These are phyloP conservation scores for Dendroctonus ponderosae DNA, from an alignment of 1,140 invertebrate genomes.

Conservation along the genomic window DNA sequence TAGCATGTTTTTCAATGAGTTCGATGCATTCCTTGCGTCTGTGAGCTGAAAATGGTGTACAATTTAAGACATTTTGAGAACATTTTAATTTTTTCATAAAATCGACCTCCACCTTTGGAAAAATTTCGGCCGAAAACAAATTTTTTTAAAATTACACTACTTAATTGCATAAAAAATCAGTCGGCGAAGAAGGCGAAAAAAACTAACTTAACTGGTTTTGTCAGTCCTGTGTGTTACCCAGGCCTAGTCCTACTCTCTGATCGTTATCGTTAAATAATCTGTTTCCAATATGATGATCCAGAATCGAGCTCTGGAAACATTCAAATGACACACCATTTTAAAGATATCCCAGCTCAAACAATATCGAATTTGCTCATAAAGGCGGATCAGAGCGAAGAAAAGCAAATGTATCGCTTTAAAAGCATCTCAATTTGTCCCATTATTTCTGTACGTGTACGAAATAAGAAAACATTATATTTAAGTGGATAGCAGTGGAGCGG, in stretches of 20 bases:
- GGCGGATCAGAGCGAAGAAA: conserved; percentile 2
- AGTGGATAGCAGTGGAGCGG: background rate
- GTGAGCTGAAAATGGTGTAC: too few species aligned
- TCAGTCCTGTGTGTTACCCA: too few species aligned
- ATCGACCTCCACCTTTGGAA: too few species aligned
- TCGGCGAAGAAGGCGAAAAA: too few species aligned
- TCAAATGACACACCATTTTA: background rate
- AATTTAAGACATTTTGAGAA: too few species aligned
- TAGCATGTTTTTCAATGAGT: too few species aligned
- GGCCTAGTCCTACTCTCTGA: background rate
- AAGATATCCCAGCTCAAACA: background rate
- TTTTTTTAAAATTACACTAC: too few species aligned
- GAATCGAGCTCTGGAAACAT: background rate
- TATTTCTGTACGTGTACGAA: conserved; percentile 16
- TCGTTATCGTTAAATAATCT: background rate
- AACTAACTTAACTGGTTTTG: too few species aligned
- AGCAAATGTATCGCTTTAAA: conserved; percentile 18
- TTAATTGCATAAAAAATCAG: too few species aligned
- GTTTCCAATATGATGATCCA: background rate
- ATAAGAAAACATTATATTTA: conserved; percentile 19
- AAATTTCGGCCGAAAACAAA: too few species aligned
- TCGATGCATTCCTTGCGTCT: too few species aligned
- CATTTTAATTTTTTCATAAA: too few species aligned
- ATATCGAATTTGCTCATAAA: conserved; percentile 12
- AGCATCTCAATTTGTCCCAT: conserved; percentile 21